Percentiles rank a stretch among this genome's conserved stretches.
phyloP scores from a whole-genome alignment of 1,140 invertebrate genomes.

The Homarus americanus region DNA sequence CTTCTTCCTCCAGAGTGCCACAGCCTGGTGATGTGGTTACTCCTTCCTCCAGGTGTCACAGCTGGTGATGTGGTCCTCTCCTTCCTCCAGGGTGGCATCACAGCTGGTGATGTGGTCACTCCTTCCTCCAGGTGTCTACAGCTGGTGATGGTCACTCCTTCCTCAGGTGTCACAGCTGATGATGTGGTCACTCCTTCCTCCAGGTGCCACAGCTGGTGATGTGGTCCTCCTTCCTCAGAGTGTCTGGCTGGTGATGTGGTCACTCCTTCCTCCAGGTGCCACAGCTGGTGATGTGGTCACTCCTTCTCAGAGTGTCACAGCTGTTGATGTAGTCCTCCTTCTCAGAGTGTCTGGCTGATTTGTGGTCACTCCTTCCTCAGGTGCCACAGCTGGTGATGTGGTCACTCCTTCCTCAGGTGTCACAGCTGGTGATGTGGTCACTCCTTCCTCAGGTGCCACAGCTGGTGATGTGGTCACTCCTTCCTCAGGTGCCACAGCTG shows the following conservation, averaged over 20 bases:
- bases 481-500: slow-evolving; percentile 8
- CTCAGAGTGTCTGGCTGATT: too few species aligned
- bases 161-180: not conserved
- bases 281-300: not conserved
- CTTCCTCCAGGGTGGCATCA: too few species aligned
- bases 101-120: not conserved
- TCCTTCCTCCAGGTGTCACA: not conserved
- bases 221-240: too few species aligned
- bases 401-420: too few species aligned
- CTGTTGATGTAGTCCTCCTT: not conserved
- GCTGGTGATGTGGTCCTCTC: not conserved
- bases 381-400: too few species aligned
- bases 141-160: not conserved
- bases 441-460: too few species aligned
- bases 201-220: not conserved
- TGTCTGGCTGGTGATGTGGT: not conserved
- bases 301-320: not conserved
- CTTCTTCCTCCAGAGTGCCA: not conserved
- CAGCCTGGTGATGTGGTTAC: not conserved
- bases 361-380: too few species aligned
- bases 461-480: too few species aligned
- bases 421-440: too few species aligned
- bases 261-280: not conserved
- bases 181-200: not conserved
- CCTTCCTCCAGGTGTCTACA: not conserved